Evolutionary conservation across 2,113 vertebrate genomes (phyloP).

Genomic region (Hippocampus barbouri): DNA sequence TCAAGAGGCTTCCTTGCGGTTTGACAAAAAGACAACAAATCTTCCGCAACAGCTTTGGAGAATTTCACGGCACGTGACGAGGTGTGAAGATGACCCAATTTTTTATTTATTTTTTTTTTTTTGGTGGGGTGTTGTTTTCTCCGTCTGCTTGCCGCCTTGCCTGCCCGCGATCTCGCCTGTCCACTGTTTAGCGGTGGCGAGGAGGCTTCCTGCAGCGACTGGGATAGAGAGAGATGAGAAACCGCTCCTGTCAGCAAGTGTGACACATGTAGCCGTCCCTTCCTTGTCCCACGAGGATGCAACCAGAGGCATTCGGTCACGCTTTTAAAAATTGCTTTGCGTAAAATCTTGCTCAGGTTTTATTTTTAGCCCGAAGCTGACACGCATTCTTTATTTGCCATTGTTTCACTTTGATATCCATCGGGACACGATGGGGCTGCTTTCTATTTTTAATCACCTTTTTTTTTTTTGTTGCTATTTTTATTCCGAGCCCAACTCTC

Average conservation of each 20-base stretch:
- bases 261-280: slow-evolving; percentile 27
- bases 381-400: not conserved
- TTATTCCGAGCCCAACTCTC: not conserved
- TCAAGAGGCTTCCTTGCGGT: not conserved
- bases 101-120: slow-evolving; percentile 2
- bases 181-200: slow-evolving; percentile 33
- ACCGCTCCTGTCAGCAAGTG: slow-evolving; percentile 42
- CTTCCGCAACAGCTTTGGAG: slow-evolving; percentile 34
- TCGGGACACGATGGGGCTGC: not conserved
- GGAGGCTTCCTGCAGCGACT: slow-evolving; percentile 1
- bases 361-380: slow-evolving; percentile 7
- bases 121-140: not conserved
- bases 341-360: not conserved
- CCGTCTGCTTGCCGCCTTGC: slow-evolving; percentile 28
- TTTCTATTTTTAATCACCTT: slow-evolving; percentile 3
- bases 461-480: not conserved
- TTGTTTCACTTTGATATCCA: slow-evolving; percentile 3
- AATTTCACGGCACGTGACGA: slow-evolving; percentile 49
- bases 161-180: slow-evolving; percentile 52
- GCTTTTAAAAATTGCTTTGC: not conserved
- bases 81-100: slow-evolving; percentile 60
- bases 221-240: not conserved
- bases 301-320: slow-evolving; percentile 14
- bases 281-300: slow-evolving; percentile 29
- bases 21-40: slow-evolving; percentile 32